phyloP scores from a whole-genome alignment of 2,797 vertebrate species.

The Enteromius treurensis region DNA sequence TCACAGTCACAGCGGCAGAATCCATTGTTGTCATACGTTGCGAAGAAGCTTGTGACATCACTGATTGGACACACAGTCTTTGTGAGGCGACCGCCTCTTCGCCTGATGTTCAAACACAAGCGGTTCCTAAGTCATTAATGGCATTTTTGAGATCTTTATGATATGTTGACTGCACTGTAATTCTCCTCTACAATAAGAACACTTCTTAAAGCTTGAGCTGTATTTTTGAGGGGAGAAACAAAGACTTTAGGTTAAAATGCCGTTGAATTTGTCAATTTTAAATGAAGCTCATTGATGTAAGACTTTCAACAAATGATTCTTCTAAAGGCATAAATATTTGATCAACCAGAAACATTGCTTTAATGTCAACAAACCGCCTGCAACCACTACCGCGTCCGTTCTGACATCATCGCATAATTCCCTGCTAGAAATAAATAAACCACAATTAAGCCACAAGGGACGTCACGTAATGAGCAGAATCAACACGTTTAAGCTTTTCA shows the following conservation, averaged over 20 bases:
- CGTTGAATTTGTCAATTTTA: neutral
- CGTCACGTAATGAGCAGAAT: constrained; percentile 5
- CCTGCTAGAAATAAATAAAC: neutral
- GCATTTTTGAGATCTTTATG: neutral
- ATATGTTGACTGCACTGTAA: neutral
- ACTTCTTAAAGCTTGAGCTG: neutral
- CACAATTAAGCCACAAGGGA: constrained; percentile 28
- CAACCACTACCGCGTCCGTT: neutral
- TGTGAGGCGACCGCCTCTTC: neutral
- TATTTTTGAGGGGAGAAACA: neutral
- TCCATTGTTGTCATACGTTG: constrained; percentile 36
- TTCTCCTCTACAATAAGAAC: neutral
- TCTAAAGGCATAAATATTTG: constrained; percentile 15
- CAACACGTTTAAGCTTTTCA: constrained; percentile 34
- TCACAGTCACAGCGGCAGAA: constrained; percentile 37
- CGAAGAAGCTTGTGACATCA: constrained; percentile 33
- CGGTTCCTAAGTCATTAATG: constrained; percentile 3
- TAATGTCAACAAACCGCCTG: constrained; percentile 15
- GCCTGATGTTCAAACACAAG: constrained; percentile 8
- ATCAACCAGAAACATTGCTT: constrained; percentile 32
- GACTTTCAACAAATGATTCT: constrained; percentile 14
- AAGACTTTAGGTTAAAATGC: neutral
- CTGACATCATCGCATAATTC: constrained; percentile 8
- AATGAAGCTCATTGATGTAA: neutral
- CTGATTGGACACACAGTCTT: constrained; percentile 17